Evolutionary conservation across 1,140 invertebrate genomes (phyloP).

Genomic region (Drosophila suzukii): DNA sequence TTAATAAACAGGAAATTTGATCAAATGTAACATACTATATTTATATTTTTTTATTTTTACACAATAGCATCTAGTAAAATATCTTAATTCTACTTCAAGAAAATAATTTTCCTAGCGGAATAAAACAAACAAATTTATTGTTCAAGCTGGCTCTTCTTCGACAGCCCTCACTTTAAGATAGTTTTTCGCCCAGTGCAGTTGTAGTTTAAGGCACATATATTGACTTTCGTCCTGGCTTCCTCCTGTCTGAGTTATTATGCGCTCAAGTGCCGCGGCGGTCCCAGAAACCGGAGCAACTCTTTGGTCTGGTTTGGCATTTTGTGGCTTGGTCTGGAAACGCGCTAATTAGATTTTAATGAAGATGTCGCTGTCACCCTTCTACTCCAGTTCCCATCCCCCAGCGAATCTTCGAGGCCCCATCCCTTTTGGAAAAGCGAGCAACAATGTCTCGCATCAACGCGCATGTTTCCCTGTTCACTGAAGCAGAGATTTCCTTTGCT

Average conservation of each 20-base stretch:
- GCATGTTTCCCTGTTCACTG: constrained; percentile 62
- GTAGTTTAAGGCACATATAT: constrained; percentile 4
- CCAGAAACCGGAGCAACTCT: constrained; percentile 11
- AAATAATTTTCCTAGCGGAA: too few species aligned
- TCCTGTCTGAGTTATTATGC: constrained; percentile 51
- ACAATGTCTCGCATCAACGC: constrained; percentile 66
- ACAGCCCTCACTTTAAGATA: background rate
- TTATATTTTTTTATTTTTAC: too few species aligned
- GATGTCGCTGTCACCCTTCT: constrained; percentile 52
- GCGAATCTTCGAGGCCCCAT: background rate
- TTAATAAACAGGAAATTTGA: too few species aligned
- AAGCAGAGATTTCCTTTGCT: constrained; percentile 53
- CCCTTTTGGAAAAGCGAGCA: constrained; percentile 24
- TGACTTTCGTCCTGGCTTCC: constrained; percentile 27
- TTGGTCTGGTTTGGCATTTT: constrained; percentile 7
- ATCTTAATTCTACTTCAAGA: too few species aligned
- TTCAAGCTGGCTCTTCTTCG: too few species aligned
- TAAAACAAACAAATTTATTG: too few species aligned
- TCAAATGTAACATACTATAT: too few species aligned
- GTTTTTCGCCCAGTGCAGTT: constrained; percentile 10
- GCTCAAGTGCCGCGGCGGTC: constrained; percentile 11
- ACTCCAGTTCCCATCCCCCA: constrained; percentile 3
- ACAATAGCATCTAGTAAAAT: too few species aligned
- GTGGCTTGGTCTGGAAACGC: constrained; percentile 44
- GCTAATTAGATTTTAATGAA: constrained; percentile 80